Conservation (phyloP, 2,888 invertebrate genomes). For the Epiblema foenella region DNA sequence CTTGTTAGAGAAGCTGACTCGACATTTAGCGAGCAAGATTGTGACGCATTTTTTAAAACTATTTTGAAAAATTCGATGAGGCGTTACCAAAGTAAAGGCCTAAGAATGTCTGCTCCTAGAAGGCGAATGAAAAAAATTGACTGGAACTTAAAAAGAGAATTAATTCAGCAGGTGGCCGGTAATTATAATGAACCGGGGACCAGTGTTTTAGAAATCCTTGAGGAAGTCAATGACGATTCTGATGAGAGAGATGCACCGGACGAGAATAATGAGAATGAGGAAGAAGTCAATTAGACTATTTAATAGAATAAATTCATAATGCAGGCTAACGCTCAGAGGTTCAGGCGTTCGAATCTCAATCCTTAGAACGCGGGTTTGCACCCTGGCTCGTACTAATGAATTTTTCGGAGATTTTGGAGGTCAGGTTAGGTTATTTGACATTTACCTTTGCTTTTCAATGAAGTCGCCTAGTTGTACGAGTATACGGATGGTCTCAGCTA, state of each 20-base stretch:
- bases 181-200: background rate
- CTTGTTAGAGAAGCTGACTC: conserved; percentile 29
- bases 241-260: conserved; percentile 12
- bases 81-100: conserved; percentile 16
- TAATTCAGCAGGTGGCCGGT: conserved; percentile 21
- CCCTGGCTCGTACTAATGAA: background rate
- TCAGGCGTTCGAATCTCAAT: background rate
- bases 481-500: too few relatives aligned
- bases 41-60: conserved; percentile 34
- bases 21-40: conserved; percentile 31
- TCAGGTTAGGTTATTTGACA: too few relatives aligned
- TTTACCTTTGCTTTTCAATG: too few relatives aligned
- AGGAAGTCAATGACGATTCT: conserved; percentile 1
- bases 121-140: conserved; percentile 24
- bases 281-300: background rate
- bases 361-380: background rate
- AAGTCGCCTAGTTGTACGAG: too few relatives aligned
- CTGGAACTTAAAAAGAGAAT: conserved; percentile 32
- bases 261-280: conserved; percentile 11
- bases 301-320: background rate
- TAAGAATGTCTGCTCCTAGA: conserved; percentile 24
- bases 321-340: background rate
- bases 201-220: conserved; percentile 6
- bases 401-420: background rate
- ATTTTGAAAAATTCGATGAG: conserved; percentile 33